Percentiles rank a stretch among this genome's conserved stretches.
These are phyloP conservation scores for Macquaria australasica DNA, from an alignment of 2,113 vertebrate genomes.

Conservation along the genomic window DNA sequence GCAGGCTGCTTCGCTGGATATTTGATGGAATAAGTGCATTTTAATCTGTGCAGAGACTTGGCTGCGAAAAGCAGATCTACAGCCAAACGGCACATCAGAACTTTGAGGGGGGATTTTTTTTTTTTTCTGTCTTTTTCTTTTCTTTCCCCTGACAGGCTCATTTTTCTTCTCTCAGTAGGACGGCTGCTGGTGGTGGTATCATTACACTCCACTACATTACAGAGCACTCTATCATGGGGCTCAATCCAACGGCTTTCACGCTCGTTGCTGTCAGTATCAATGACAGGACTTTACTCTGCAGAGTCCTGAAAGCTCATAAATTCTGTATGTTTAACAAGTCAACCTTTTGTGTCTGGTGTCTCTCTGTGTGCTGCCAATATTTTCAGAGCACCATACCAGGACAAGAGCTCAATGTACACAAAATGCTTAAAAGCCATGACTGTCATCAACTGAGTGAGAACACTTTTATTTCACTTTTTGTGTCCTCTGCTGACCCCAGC, in stretches of 20 bases:
- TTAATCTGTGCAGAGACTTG: slow-evolving; percentile 66
- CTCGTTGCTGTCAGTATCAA: slow-evolving; percentile 58
- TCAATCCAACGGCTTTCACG: slow-evolving; percentile 55
- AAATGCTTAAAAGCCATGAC: slow-evolving; percentile 17
- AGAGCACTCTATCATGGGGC: slow-evolving; percentile 58
- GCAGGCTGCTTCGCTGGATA: slow-evolving; percentile 27
- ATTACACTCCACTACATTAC: slow-evolving; percentile 68
- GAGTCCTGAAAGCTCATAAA: slow-evolving; percentile 64
- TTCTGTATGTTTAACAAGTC: slow-evolving; percentile 59
- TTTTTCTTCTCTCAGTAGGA: slow-evolving; percentile 71
- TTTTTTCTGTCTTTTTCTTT: slow-evolving; percentile 53
- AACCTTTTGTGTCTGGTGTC: slow-evolving; percentile 53
- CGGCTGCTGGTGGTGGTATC: slow-evolving; percentile 66
- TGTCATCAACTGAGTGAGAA: slow-evolving; percentile 37
- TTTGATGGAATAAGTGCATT: slow-evolving; percentile 65
- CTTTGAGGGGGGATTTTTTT: slow-evolving; percentile 55
- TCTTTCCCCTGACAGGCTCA: slow-evolving; percentile 69
- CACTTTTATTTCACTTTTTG: slow-evolving; percentile 24
- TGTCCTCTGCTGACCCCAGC: slow-evolving; percentile 41
- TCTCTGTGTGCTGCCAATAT: slow-evolving; percentile 40
- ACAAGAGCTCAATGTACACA: slow-evolving; percentile 34
- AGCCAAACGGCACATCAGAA: slow-evolving; percentile 78
- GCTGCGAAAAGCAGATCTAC: slow-evolving; percentile 59
- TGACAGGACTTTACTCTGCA: slow-evolving; percentile 45
- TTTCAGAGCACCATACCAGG: slow-evolving; percentile 38